Conservation (phyloP, 2,888 invertebrate species). For the Sisyra nigra region DNA sequence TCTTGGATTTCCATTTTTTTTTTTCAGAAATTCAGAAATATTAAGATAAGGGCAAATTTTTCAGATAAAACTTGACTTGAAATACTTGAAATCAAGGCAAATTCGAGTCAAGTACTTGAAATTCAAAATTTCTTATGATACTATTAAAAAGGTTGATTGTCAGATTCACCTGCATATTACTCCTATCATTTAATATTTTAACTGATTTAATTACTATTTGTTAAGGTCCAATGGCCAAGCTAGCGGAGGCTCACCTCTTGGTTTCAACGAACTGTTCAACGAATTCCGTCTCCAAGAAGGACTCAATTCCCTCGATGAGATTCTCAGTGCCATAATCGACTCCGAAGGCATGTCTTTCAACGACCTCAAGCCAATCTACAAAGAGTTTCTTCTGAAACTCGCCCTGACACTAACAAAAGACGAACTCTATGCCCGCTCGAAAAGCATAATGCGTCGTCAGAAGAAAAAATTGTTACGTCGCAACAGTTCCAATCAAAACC, state of each 20-base stretch:
- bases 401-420: conserved; percentile 84
- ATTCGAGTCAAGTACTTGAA: too few relatives aligned
- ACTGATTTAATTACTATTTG: too few relatives aligned
- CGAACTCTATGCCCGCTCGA: conserved; percentile 77
- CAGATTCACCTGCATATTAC: too few relatives aligned
- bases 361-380: conserved; percentile 80
- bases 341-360: conserved; percentile 88
- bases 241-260: conserved; percentile 62
- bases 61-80: too few relatives aligned
- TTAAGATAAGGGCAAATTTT: too few relatives aligned
- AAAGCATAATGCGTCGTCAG: conserved; percentile 75
- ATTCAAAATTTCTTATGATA: too few relatives aligned
- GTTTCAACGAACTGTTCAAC: conserved; percentile 74
- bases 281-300: conserved; percentile 80
- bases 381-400: conserved; percentile 73
- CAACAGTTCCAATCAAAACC: conserved; percentile 37
- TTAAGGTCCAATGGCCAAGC: conserved; percentile 45
- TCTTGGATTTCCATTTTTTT: too few relatives aligned
- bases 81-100: too few relatives aligned
- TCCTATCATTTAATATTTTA: too few relatives aligned
- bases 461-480: conserved; percentile 49
- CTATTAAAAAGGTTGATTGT: too few relatives aligned
- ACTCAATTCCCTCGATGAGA: conserved; percentile 74
- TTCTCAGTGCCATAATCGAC: conserved; percentile 75
- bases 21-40: too few relatives aligned